These are phyloP conservation scores for Lithodes maja DNA, from an alignment of 2,888 invertebrate species.

Conservation along the genomic window DNA sequence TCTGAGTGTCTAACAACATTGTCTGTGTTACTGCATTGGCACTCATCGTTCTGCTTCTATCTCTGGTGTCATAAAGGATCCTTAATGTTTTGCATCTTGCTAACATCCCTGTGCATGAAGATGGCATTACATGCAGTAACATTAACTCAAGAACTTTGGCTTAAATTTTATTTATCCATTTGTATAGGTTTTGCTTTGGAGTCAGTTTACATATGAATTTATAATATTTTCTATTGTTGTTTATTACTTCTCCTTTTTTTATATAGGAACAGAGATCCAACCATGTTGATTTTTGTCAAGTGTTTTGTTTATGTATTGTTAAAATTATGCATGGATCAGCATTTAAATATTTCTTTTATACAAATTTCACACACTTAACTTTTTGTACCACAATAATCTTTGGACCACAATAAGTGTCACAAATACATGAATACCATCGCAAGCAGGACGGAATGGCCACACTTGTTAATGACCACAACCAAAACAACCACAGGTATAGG, in stretches of 20 bases:
- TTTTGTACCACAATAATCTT: too few relatives aligned
- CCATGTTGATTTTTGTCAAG: conserved; percentile 3
- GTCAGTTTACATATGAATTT: neutral
- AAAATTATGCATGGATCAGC: conserved; percentile 29
- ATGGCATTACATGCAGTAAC: conserved; percentile 50
- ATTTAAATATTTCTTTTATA: neutral
- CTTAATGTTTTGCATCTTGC: conserved; percentile 60
- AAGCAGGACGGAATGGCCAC: too few relatives aligned
- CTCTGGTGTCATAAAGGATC: conserved; percentile 54
- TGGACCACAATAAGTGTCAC: too few relatives aligned
- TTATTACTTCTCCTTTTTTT: neutral
- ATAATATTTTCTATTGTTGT: neutral
- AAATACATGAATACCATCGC: too few relatives aligned
- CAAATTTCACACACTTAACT: too few relatives aligned
- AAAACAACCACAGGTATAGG: too few relatives aligned
- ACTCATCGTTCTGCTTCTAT: conserved; percentile 29
- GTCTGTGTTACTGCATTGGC: conserved; percentile 23
- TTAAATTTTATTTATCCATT: neutral
- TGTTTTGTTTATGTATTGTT: neutral
- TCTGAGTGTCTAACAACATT: neutral
- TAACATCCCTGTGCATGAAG: conserved; percentile 61
- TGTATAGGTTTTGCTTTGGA: neutral
- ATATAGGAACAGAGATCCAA: neutral
- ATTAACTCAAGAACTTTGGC: neutral
- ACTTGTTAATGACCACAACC: too few relatives aligned